Evolutionary conservation across 2,888 invertebrate genomes (phyloP), one percentile per base, ranked within the genome.

Genomic region (Molorchus minor): DNA sequence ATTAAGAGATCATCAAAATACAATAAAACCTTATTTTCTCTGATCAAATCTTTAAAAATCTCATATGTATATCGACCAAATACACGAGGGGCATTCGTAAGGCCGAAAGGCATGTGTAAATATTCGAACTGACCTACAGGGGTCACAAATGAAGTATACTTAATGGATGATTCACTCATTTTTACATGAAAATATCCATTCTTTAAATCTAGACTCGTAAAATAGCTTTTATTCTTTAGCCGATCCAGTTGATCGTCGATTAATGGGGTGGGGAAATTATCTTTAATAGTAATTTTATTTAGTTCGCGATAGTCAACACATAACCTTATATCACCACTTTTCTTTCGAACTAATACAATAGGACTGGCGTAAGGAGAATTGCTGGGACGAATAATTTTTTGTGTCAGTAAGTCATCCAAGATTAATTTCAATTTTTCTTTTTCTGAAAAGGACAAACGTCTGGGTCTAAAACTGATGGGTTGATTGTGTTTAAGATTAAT

Each of bases 221-320:
- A 70, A 51, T 56, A 66, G 19, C 40, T 59, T 43, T 70, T 60
- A 15, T 60, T 54, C 3, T 60, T 53, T 16, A 71, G 29, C 3
- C 56, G 41, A 30, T 72, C 68, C 21, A 70, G 13, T 4, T 68
- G 63, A 17, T 71, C 70, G n/a, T 71, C 69, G 1, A 72, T 70
- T 5, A 72, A 17, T 0, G 70, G 70, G 2, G 65, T 10, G 10
- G 47, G 47, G 33, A 47, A 47, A n/a, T n/a, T n/a, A n/a, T n/a
- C n/a, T n/a, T n/a, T n/a, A n/a, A n/a, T n/a, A n/a, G n/a, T n/a
- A n/a, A 13, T 47, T 47, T 62, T 65, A 21, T 71, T 70, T 12
- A 71, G 17, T 10, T 61, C 53, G 4, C 71, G 41, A 44, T 62
- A 73, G 40, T 73, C 71, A 0, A 74, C 10, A 29, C 46, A 46